Evolutionary conservation across 2,888 invertebrate genomes (phyloP).

Genomic region (Perithous albicinctus): DNA sequence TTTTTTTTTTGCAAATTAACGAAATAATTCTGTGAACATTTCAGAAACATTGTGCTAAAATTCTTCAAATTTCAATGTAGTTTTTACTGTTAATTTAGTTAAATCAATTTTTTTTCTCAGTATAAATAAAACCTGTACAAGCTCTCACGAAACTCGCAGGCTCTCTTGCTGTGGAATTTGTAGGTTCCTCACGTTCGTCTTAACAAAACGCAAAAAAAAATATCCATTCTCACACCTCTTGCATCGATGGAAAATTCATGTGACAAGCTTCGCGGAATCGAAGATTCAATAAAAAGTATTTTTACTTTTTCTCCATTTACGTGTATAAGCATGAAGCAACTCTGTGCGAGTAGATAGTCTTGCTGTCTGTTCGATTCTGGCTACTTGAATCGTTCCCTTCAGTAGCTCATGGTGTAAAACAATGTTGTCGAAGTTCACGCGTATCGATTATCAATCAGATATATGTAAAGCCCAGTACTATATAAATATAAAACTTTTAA

Average conservation of each 20-base stretch:
- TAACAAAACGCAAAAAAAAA: slow-evolving; percentile 4
- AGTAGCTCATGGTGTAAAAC: slow-evolving; percentile 3
- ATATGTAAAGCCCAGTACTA: not conserved
- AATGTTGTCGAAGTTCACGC: slow-evolving; percentile 5
- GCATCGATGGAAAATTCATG: slow-evolving; percentile 3
- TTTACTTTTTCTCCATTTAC: not conserved
- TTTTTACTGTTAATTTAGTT: too few species aligned
- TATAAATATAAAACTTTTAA: not conserved
- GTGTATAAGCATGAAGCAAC: slow-evolving; percentile 15
- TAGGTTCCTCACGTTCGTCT: slow-evolving; percentile 42
- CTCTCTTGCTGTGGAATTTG: slow-evolving; percentile 25
- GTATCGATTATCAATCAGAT: slow-evolving; percentile 20
- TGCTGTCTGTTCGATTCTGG: slow-evolving; percentile 10
- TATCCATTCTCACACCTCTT: slow-evolving; percentile 40
- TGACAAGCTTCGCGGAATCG: slow-evolving; percentile 22
- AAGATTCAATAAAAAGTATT: slow-evolving; percentile 10
- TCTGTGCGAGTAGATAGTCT: slow-evolving; percentile 22
- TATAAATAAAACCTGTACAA: slow-evolving; percentile 9
- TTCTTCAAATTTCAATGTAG: too few species aligned
- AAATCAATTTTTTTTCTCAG: too few species aligned
- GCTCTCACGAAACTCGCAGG: not conserved
- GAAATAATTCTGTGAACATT: too few species aligned
- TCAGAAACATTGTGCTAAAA: too few species aligned
- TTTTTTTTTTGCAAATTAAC: too few species aligned
- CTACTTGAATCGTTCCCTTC: not conserved